phyloP scores from a whole-genome alignment of 2,888 invertebrate species.

The Camptogramma bilineatum region DNA sequence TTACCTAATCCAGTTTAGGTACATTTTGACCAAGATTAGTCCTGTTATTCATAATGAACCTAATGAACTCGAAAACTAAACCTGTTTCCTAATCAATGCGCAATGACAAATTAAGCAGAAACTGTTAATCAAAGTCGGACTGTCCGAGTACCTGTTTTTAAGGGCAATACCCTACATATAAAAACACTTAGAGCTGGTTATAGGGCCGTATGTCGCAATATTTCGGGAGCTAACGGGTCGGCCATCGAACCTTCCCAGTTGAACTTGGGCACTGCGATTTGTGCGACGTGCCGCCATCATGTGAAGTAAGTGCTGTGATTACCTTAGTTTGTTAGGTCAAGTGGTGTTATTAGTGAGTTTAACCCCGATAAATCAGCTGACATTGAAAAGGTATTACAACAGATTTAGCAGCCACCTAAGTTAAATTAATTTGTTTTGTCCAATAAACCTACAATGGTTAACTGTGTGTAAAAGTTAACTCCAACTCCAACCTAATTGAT shows the following conservation, averaged over 20 bases:
- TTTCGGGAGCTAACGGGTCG: conserved; percentile 80
- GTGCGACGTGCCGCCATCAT: conserved; percentile 66
- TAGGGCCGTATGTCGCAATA: conserved; percentile 72
- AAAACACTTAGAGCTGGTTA: conserved; percentile 48
- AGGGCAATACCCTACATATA: conserved; percentile 59
- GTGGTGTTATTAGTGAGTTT: conserved; percentile 1
- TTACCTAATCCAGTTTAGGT: no score
- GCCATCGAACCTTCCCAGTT: conserved; percentile 72
- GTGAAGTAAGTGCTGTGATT: conserved; percentile 49
- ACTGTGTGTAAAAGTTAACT: no score
- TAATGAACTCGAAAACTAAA: no score
- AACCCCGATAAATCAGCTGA: not conserved
- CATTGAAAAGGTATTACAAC: no score
- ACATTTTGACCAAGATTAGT: not conserved
- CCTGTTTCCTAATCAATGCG: not conserved
- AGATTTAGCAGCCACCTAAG: no score
- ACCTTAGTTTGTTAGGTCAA: conserved; percentile 34
- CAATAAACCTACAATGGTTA: no score
- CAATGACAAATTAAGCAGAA: not conserved
- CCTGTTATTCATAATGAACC: no score
- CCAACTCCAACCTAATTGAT: no score
- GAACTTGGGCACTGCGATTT: conserved; percentile 57
- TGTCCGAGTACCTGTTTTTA: conserved; percentile 35
- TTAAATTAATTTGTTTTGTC: no score
- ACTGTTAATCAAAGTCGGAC: not conserved